Percentiles rank a stretch among this genome's conserved stretches.
phyloP scores from a whole-genome alignment of 2,797 vertebrate genomes.

The Chaetodon trifasciatus region DNA sequence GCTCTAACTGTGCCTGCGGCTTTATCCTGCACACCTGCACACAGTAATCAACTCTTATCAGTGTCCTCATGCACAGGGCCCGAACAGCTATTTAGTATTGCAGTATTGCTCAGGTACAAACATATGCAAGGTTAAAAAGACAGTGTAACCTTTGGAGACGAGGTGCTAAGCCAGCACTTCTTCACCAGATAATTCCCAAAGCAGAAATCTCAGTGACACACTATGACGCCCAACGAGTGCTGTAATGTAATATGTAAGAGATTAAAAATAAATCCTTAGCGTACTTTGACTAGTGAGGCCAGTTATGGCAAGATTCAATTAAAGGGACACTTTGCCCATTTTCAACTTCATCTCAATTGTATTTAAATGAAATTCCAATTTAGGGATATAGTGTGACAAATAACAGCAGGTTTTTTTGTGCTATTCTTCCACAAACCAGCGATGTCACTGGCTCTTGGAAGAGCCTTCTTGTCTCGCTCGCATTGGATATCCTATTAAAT shows the following conservation, averaged over 20 bases:
- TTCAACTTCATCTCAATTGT: too few relatives aligned
- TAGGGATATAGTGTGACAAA: too few relatives aligned
- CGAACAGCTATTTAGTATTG: background rate
- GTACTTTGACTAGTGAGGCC: background rate
- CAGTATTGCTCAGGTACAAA: background rate
- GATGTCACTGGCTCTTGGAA: too few relatives aligned
- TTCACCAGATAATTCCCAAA: background rate
- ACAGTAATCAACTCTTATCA: slow-evolving; percentile 6
- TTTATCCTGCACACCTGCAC: slow-evolving; percentile 15
- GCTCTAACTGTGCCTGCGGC: slow-evolving; percentile 24
- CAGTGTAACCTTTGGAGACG: background rate
- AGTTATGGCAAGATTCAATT: slow-evolving; percentile 6
- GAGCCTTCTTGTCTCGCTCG: too few relatives aligned
- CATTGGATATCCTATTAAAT: too few relatives aligned
- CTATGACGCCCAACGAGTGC: background rate
- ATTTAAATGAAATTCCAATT: too few relatives aligned
- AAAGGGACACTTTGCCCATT: background rate
- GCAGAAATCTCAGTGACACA: slow-evolving; percentile 3
- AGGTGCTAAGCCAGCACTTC: background rate
- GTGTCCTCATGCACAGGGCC: background rate
- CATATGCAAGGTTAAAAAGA: background rate
- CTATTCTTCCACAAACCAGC: too few relatives aligned
- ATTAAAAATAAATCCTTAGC: slow-evolving; percentile 18
- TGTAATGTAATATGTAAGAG: slow-evolving; percentile 5
- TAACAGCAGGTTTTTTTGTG: too few relatives aligned